phyloP scores from a whole-genome alignment of 2,797 vertebrate genomes.

The Macropodus opercularis region DNA sequence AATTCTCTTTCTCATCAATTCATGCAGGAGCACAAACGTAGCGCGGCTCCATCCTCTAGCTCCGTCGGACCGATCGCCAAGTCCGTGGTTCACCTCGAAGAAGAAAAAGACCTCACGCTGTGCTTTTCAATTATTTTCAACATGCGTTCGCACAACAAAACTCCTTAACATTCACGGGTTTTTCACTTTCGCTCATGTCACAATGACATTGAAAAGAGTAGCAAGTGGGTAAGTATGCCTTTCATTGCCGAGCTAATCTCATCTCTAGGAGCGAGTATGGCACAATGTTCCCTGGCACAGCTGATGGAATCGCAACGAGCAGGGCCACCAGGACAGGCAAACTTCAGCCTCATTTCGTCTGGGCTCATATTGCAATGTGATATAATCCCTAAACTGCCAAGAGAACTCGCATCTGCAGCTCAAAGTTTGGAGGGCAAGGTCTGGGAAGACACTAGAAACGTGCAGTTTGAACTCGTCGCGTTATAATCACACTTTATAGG shows the following conservation, averaged over 20 bases:
- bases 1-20: conserved; percentile 4
- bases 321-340: conserved; percentile 37
- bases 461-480: neutral
- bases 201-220: conserved; percentile 39
- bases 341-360: conserved; percentile 51
- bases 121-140: conserved; percentile 7
- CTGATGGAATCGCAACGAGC: conserved; percentile 51
- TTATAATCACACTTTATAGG: neutral
- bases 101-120: neutral
- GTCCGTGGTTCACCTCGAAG: neutral
- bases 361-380: conserved; percentile 43
- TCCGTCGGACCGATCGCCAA: neutral
- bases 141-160: conserved; percentile 20
- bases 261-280: conserved; percentile 47
- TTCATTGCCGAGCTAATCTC: conserved; percentile 45
- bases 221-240: conserved; percentile 38
- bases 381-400: conserved; percentile 38
- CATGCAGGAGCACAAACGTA: conserved; percentile 16
- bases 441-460: neutral
- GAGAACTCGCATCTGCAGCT: neutral
- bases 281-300: conserved; percentile 41
- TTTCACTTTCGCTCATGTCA: conserved; percentile 31
- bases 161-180: conserved; percentile 24
- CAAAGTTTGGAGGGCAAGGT: conserved; percentile 14
- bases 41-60: neutral